A percentile compares a stretch with the other conserved stretches of the same genome.
Evolutionary conservation across 2,888 invertebrate genomes (phyloP).

Genomic region (Andrena trimmerana): DNA sequence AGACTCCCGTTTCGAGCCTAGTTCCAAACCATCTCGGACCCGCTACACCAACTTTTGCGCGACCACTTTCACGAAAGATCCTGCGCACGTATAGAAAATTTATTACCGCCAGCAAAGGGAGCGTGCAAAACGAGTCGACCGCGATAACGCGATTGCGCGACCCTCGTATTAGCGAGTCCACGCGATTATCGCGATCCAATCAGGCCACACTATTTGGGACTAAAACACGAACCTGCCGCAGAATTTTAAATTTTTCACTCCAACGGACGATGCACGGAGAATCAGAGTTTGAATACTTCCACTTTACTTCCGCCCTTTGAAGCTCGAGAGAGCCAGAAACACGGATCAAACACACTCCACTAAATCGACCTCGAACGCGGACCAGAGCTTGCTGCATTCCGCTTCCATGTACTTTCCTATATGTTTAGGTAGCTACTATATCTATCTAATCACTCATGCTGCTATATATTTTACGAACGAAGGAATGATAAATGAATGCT

Average conservation of each 20-base stretch:
- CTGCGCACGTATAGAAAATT: background rate
- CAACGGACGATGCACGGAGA: background rate
- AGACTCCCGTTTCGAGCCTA: background rate
- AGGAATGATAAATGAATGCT: background rate
- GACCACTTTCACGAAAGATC: constrained; percentile 2
- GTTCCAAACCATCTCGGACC: background rate
- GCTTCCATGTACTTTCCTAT: background rate
- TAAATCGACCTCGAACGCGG: too few species aligned
- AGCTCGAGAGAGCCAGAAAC: background rate
- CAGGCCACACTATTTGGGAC: background rate
- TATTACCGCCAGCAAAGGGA: background rate
- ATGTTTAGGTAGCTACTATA: background rate
- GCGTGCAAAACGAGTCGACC: background rate
- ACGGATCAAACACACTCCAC: background rate
- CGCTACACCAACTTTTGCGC: background rate
- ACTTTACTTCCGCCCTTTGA: background rate
- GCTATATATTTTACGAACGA: background rate
- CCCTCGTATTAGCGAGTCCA: background rate
- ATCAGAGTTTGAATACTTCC: background rate
- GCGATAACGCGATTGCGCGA: constrained; percentile 8
- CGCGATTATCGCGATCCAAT: background rate
- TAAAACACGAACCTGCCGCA: too few species aligned
- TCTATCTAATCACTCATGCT: background rate
- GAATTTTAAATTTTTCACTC: too few species aligned
- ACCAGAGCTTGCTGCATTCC: too few species aligned